A percentile compares a stretch with the other conserved stretches of the same genome.
Conservation (phyloP, 1,140 invertebrate species). For the Hesperophylax magnus region DNA sequence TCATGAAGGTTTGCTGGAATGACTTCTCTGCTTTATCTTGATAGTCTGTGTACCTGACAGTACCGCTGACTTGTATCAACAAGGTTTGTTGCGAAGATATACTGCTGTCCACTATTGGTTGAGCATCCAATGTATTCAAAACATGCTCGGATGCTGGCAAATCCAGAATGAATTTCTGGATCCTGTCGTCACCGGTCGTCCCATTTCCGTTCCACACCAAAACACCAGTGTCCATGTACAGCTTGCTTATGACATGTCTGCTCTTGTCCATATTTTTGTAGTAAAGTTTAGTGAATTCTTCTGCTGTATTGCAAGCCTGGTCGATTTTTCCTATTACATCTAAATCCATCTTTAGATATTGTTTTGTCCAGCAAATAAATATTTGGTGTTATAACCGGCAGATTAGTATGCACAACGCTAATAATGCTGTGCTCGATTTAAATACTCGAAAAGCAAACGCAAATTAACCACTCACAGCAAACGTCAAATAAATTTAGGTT, state of each 20-base stretch:
- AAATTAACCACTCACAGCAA: no score
- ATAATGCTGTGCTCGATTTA: no score
- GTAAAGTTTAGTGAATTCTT: slow-evolving; percentile 87
- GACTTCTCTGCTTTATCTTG: slow-evolving; percentile 70
- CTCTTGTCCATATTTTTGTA: slow-evolving; percentile 87
- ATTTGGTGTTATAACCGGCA: no score
- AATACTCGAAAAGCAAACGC: no score
- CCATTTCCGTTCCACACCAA: slow-evolving; percentile 91
- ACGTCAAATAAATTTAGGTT: no score
- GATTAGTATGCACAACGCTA: no score
- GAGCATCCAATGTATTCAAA: slow-evolving; percentile 82
- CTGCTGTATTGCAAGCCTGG: slow-evolving; percentile 81
- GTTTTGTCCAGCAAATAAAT: not conserved
- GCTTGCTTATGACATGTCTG: slow-evolving; percentile 82
- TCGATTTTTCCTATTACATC: slow-evolving; percentile 67
- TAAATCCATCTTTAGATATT: slow-evolving; percentile 13
- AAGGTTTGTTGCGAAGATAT: slow-evolving; percentile 80
- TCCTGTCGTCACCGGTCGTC: slow-evolving; percentile 79
- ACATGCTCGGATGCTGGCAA: slow-evolving; percentile 81
- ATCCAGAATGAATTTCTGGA: slow-evolving; percentile 84
- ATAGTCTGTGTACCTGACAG: slow-evolving; percentile 77
- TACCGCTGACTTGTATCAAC: slow-evolving; percentile 82
- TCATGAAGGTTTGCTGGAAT: slow-evolving; percentile 87
- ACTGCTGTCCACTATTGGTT: slow-evolving; percentile 80
- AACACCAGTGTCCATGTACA: slow-evolving; percentile 85